Evolutionary conservation across 2,888 invertebrate species (phyloP), one percentile per base, ranked within the genome.

Genomic region (Scaptomyza tumidula): DNA sequence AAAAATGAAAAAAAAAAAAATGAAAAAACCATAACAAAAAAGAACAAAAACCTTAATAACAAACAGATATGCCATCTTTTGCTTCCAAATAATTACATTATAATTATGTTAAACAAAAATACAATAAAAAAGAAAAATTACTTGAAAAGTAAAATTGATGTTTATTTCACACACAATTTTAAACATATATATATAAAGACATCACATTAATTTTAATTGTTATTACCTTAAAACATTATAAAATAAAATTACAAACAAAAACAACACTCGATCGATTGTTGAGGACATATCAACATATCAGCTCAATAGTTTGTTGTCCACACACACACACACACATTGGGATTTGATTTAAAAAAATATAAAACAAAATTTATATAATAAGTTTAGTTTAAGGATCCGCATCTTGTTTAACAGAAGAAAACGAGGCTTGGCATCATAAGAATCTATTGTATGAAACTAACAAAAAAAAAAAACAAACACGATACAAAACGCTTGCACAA

Each of bases 401-500:
- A 55, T 33, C 63, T 70, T 73, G 69, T 73, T 69, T 14, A 54
- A 43, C 11, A 14, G 31, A 46, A 35, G 48, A 41, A 41, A 29
- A 66, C 48, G 52, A 62, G 75, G 59, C 58, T 66, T 62, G 54
- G 55, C 61, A 58, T 49, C 37, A 55, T 41, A 43, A 43, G 9
- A 19, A 43, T 19, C 9, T 35, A 41, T 35, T 54, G 39, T 73
- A 70, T 64, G 52, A 59, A 77, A 77, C 65, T 55, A 66, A 80
- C n/a, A n/a, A 71, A 71, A 49, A 1, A 48, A 7, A 49, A 57
- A 41, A 33, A 37, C 11, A 54, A 55, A 24, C 37, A 50, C 43
- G 49, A 60, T 50, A 53, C 52, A 63, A 83, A 80, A 73, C 62
- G 71, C 79, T 81, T 89, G 89, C 89, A 89, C 89, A 89, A 89